A percentile compares a stretch with the other conserved stretches of the same genome.
These are phyloP conservation scores for Neoaliturus tenellus DNA, from an alignment of 2,888 invertebrate genomes.

Conservation along the genomic window DNA sequence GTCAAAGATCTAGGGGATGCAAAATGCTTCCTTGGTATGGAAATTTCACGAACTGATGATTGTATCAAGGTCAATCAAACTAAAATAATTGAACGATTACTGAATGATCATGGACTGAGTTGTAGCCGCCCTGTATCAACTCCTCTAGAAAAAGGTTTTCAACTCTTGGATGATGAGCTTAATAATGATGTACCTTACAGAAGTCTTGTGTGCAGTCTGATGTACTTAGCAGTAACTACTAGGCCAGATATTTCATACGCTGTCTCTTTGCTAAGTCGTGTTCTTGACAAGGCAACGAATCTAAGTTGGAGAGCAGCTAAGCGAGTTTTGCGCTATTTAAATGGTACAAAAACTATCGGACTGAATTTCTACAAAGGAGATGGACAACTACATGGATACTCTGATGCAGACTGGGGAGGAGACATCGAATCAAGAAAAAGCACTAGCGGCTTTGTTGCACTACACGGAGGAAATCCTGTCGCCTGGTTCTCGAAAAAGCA, in stretches of 20 bases:
- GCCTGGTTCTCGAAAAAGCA: conserved; percentile 56
- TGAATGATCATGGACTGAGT: conserved; percentile 44
- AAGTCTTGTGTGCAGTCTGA: conserved; percentile 24
- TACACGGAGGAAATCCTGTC: conserved; percentile 47
- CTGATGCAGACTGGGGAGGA: conserved; percentile 57
- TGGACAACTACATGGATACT: conserved; percentile 7
- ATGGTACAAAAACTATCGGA: conserved; percentile 46
- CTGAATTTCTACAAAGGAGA: conserved; percentile 39
- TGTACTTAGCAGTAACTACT: conserved; percentile 53
- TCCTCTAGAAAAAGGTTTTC: conserved; percentile 55
- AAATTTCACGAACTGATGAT: conserved; percentile 33
- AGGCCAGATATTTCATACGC: conserved; percentile 52
- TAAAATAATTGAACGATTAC: conserved; percentile 41
- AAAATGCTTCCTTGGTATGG: conserved; percentile 51
- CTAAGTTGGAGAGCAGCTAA: conserved; percentile 58
- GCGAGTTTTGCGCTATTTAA: conserved; percentile 55
- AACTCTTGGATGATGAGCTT: not conserved
- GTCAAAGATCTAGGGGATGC: conserved; percentile 42
- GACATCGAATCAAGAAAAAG: conserved; percentile 50
- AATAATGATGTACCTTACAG: conserved; percentile 47
- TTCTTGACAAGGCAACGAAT: conserved; percentile 21
- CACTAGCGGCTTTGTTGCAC: conserved; percentile 53
- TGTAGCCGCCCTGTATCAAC: conserved; percentile 28
- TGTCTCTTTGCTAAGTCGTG: conserved; percentile 50
- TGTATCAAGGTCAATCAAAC: conserved; percentile 16